phyloP scores from a whole-genome alignment of 2,888 invertebrate species.

The Leptopilina syphax region DNA sequence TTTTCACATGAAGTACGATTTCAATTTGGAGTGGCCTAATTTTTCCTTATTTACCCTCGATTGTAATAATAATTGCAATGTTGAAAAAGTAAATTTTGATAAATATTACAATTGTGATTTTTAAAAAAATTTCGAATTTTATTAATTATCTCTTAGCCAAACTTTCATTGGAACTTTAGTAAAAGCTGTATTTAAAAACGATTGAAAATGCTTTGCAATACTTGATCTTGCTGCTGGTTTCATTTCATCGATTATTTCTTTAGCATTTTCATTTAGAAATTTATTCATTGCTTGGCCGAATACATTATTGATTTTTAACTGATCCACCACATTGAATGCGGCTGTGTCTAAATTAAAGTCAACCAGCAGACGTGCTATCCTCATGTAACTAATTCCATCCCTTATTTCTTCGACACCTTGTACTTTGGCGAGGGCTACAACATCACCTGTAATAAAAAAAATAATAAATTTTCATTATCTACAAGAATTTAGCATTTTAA shows the following conservation, averaged over 20 bases:
- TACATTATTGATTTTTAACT: constrained; percentile 86
- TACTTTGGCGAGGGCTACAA: constrained; percentile 84
- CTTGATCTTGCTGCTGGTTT: constrained; percentile 85
- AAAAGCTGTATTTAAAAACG: constrained; percentile 86
- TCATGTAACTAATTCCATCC: constrained; percentile 83
- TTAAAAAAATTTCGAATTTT: too few relatives aligned
- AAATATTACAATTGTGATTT: too few relatives aligned
- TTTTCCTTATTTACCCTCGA: too few relatives aligned
- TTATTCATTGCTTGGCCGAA: constrained; percentile 91
- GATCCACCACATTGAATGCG: constrained; percentile 84
- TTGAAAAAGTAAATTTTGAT: too few relatives aligned
- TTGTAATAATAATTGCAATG: too few relatives aligned
- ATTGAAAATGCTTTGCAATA: constrained; percentile 86
- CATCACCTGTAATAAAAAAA: constrained; percentile 80
- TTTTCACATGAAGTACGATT: too few relatives aligned
- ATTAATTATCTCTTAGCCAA: constrained; percentile 79
- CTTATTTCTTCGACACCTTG: constrained; percentile 83
- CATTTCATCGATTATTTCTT: constrained; percentile 90
- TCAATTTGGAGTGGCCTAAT: too few relatives aligned
- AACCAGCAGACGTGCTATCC: constrained; percentile 82
- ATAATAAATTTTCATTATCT: too few relatives aligned
- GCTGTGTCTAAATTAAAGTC: constrained; percentile 86
- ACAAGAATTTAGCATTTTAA: background rate
- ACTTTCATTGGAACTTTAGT: constrained; percentile 84
- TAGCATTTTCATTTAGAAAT: constrained; percentile 88